Conservation (phyloP, 2,797 vertebrate genomes). For the Melanotaenia maccullochi region DNA sequence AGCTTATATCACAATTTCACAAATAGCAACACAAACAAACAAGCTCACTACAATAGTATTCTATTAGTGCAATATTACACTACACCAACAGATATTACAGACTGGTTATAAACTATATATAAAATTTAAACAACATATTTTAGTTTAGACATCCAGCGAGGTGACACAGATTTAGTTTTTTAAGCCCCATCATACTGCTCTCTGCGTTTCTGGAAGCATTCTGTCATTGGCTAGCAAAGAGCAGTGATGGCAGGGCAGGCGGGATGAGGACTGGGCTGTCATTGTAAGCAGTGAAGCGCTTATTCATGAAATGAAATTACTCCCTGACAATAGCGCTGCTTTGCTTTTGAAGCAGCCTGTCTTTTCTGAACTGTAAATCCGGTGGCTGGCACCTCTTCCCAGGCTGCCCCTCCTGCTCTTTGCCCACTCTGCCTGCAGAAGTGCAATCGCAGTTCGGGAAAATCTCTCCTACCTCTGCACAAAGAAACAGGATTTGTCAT, state of each 20-base stretch:
- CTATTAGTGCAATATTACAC: no score
- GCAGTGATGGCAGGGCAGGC: constrained; percentile 63
- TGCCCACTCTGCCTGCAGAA: constrained; percentile 58
- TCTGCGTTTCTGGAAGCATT: constrained; percentile 69
- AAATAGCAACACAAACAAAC: not conserved
- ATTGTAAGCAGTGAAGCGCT: constrained; percentile 80
- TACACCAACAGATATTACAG: no score
- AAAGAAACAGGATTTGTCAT: constrained; percentile 76
- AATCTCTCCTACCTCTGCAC: constrained; percentile 68
- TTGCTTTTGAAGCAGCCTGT: constrained; percentile 77
- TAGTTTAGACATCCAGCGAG: constrained; percentile 24
- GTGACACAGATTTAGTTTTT: constrained; percentile 53
- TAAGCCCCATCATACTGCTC: constrained; percentile 64
- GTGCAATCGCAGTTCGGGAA: constrained; percentile 56
- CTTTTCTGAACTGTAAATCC: constrained; percentile 78
- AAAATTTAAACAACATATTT: no score
- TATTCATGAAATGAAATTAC: constrained; percentile 85
- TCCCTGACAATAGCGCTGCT: constrained; percentile 79
- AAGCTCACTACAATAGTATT: no score
- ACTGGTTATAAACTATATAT: not conserved
- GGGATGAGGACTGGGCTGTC: constrained; percentile 78
- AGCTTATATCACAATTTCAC: not conserved
- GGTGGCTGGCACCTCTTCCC: constrained; percentile 50
- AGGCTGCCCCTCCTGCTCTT: constrained; percentile 15
- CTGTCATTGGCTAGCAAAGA: constrained; percentile 67